Percentiles rank a stretch among this genome's conserved stretches.
Evolutionary conservation across 2,888 invertebrate genomes (phyloP).

Genomic region (Bimastos eiseni): DNA sequence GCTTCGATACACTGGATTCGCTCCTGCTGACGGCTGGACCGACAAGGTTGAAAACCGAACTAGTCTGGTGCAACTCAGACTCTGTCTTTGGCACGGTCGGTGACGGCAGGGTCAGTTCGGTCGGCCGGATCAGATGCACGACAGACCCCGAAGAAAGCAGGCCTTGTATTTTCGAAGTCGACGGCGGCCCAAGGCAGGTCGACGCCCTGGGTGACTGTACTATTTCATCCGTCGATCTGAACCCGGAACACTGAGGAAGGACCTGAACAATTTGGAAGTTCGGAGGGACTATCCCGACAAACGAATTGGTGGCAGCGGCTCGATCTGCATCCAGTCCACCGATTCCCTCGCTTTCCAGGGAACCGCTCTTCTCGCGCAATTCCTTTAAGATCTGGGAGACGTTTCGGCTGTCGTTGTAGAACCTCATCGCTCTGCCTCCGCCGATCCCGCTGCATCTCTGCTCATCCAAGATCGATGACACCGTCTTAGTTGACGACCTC

Average conservation of each 20-base stretch:
- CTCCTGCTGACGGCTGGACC: not conserved
- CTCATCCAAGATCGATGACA: conserved; percentile 29
- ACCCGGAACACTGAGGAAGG: not conserved
- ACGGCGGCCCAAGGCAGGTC: too few relatives aligned
- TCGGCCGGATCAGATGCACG: not conserved
- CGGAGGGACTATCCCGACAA: not conserved
- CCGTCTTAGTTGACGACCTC: conserved; percentile 21
- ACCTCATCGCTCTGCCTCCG: not conserved
- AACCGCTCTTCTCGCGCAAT: conserved; percentile 20
- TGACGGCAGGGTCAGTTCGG: not conserved
- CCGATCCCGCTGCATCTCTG: not conserved
- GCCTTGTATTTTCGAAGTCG: not conserved
- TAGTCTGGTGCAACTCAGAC: not conserved
- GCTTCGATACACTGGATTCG: not conserved
- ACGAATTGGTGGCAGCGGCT: not conserved
- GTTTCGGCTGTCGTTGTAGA: conserved; percentile 27
- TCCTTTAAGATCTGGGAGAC: conserved; percentile 30
- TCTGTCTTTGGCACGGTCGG: not conserved
- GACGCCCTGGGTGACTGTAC: not conserved
- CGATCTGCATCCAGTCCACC: not conserved
- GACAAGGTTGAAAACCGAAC: not conserved
- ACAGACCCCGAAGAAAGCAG: not conserved
- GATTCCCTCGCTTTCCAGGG: not conserved
- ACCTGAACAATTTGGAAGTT: not conserved
- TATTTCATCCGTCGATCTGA: not conserved